Conservation (phyloP, 2,113 vertebrate species). For the Syngnathus typhle region DNA sequence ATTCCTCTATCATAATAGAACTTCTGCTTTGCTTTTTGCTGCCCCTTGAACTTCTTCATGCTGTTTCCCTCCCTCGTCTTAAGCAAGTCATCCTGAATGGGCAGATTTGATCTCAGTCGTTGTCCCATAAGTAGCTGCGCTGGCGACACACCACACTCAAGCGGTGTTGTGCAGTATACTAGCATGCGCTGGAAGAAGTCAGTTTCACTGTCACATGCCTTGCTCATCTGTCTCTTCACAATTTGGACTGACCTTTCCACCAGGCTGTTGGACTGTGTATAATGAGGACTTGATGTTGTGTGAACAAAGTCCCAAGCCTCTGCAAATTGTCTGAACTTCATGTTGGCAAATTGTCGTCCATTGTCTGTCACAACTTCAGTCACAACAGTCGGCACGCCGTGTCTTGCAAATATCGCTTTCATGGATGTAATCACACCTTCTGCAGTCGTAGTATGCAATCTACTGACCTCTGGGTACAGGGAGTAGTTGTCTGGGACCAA, state of each 20-base stretch:
- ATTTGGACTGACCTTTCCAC: no score
- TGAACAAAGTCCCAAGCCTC: no score
- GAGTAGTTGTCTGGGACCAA: slow-evolving; percentile 5
- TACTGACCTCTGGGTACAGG: slow-evolving; percentile 3
- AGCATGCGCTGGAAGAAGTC: slow-evolving; percentile 2
- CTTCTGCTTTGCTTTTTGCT: neutral
- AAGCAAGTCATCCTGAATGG: neutral
- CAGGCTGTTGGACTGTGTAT: no score
- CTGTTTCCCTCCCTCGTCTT: neutral
- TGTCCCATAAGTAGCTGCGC: neutral
- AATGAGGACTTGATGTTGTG: no score
- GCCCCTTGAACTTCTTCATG: neutral
- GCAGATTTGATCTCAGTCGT: slow-evolving; percentile 6
- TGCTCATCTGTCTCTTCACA: neutral
- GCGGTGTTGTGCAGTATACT: neutral
- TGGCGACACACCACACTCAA: neutral
- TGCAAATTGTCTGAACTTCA: no score
- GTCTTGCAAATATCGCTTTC: slow-evolving; percentile 1
- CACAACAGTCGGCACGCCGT: neutral
- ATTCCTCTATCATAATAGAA: slow-evolving; percentile 2
- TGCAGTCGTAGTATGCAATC: neutral
- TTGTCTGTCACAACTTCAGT: no score
- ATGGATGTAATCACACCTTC: slow-evolving; percentile 3
- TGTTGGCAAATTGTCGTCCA: no score
- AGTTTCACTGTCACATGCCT: neutral